phyloP scores from a whole-genome alignment of 1,140 invertebrate genomes.

The Mesaphorura yosii region DNA sequence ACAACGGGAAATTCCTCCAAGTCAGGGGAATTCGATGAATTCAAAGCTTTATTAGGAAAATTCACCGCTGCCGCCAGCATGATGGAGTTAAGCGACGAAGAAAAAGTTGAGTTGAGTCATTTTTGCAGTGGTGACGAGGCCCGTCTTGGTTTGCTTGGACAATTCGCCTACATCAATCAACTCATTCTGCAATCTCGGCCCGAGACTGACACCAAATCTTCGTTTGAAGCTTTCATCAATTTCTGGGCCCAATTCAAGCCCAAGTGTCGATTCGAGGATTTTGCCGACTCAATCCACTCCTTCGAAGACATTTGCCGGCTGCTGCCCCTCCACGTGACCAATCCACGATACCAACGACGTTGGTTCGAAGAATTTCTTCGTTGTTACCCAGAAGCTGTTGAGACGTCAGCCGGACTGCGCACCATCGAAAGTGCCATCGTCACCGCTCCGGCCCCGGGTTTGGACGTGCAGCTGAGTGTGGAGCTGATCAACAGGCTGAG shows the following conservation, averaged over 20 bases:
- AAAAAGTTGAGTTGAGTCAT: neutral
- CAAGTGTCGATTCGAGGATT: conserved; percentile 9
- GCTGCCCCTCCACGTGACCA: neutral
- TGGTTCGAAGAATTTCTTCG: conserved; percentile 13
- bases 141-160: conserved; percentile 9
- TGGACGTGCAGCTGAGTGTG: no score
- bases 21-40: no score
- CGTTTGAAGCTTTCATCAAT: neutral
- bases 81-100: neutral
- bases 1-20: no score
- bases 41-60: no score
- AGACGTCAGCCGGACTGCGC: neutral
- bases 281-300: neutral
- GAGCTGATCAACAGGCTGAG: no score
- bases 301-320: conserved; percentile 9
- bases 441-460: no score
- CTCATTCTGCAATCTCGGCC: conserved; percentile 1
- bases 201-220: no score
- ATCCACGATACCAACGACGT: conserved; percentile 9
- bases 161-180: conserved; percentile 10
- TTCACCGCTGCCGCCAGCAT: no score
- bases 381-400: conserved; percentile 8
- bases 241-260: neutral
- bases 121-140: neutral
- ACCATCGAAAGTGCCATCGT: neutral